Percentiles rank a stretch among this genome's conserved stretches.
Conservation (phyloP, 2,113 vertebrate species). For the Synchiropus splendidus region DNA sequence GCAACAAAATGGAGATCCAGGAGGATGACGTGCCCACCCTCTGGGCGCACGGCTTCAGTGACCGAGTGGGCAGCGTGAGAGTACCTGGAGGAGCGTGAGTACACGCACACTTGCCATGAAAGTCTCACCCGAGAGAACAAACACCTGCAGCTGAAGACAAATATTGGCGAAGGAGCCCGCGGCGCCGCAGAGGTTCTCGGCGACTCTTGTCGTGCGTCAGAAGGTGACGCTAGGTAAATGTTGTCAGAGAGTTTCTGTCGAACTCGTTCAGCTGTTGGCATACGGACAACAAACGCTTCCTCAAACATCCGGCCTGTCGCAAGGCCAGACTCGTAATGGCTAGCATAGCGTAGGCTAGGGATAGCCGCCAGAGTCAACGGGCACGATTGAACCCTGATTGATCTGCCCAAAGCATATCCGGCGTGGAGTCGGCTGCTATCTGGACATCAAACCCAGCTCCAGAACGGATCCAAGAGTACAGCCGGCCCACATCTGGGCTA, state of each 20-base stretch:
- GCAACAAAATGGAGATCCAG: constrained; percentile 93
- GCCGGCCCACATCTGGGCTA: too few relatives aligned
- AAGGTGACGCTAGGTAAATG: too few relatives aligned
- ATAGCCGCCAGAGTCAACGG: neutral
- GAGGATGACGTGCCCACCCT: constrained; percentile 88
- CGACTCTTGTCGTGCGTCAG: too few relatives aligned
- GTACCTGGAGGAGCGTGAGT: constrained; percentile 86
- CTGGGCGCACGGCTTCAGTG: constrained; percentile 87
- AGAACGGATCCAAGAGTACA: too few relatives aligned
- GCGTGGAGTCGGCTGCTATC: neutral
- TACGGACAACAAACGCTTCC: neutral
- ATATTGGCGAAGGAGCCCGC: too few relatives aligned
- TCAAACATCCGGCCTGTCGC: neutral
- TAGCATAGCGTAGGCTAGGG: neutral
- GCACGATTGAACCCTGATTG: neutral
- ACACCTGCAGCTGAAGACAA: too few relatives aligned
- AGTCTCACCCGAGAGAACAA: neutral
- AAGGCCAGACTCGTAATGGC: neutral
- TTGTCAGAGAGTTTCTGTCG: too few relatives aligned
- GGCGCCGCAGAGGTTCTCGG: too few relatives aligned
- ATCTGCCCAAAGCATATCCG: neutral
- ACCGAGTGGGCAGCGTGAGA: constrained; percentile 89
- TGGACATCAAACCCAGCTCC: too few relatives aligned
- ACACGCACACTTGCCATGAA: constrained; percentile 3
- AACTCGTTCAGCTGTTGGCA: neutral